Evolutionary conservation across 2,888 invertebrate genomes (phyloP).

Genomic region (Yponomeuta malinellus): DNA sequence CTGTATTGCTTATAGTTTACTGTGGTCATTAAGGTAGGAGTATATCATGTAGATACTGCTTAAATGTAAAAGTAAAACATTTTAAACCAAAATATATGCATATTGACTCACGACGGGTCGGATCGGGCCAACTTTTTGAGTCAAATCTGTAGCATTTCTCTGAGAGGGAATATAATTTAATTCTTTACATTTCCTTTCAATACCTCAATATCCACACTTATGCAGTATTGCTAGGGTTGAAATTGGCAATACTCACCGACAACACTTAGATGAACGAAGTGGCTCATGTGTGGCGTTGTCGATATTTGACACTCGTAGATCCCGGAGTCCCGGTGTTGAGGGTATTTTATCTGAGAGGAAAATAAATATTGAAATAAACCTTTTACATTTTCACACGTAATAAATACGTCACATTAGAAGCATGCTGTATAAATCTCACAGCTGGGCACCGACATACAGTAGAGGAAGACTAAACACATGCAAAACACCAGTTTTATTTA

Average conservation of each 20-base stretch:
- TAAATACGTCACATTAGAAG: too few relatives aligned
- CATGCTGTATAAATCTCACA: too few relatives aligned
- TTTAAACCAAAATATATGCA: too few relatives aligned
- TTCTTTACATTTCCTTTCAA: not conserved
- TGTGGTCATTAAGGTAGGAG: too few relatives aligned
- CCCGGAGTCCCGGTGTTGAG: constrained; percentile 92
- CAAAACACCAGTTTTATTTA: too few relatives aligned
- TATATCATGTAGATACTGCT: too few relatives aligned
- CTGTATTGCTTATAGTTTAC: too few relatives aligned
- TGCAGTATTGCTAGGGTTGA: not conserved
- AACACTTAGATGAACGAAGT: constrained; percentile 92
- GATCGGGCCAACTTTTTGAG: not conserved
- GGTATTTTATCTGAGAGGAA: constrained; percentile 88
- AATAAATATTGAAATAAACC: not conserved
- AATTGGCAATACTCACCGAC: constrained; percentile 82
- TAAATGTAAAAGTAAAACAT: too few relatives aligned
- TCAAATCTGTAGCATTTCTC: not conserved
- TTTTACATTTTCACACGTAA: too few relatives aligned
- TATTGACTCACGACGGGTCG: too few relatives aligned
- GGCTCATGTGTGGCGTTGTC: constrained; percentile 94
- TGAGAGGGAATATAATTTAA: not conserved
- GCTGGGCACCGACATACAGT: too few relatives aligned
- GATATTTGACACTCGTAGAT: constrained; percentile 97
- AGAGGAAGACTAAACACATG: too few relatives aligned
- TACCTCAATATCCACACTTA: not conserved